Percentiles rank a stretch among this genome's conserved stretches.
These are phyloP conservation scores for Momotus momota DNA, from an alignment of 2,797 vertebrate species.

Conservation along the genomic window DNA sequence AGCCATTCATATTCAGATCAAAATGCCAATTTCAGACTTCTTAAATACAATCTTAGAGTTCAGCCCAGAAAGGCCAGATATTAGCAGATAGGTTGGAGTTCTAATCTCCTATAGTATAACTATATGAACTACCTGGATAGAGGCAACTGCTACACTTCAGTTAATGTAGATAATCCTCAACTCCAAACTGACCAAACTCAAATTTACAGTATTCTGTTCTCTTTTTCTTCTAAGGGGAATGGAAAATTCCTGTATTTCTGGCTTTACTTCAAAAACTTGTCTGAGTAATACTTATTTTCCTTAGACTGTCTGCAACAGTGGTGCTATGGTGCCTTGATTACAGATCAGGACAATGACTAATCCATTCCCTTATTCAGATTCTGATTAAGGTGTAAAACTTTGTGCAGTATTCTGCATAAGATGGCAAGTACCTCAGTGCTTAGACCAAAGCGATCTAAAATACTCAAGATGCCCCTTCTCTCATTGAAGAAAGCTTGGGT, in stretches of 20 bases:
- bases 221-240: slow-evolving; percentile 26
- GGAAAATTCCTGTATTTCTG: slow-evolving; percentile 56
- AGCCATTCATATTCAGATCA: not conserved
- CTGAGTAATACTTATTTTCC: slow-evolving; percentile 11
- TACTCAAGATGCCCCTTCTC: not conserved
- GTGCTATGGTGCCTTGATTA: not conserved
- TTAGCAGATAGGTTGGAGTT: not conserved
- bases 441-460: not conserved
- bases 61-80: not conserved
- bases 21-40: not conserved
- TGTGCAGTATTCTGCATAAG: not conserved
- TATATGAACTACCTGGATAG: not conserved
- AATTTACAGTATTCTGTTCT: slow-evolving; percentile 3
- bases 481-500: not conserved
- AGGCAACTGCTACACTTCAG: not conserved
- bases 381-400: not conserved
- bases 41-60: not conserved
- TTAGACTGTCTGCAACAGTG: not conserved
- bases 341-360: not conserved
- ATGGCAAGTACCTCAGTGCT: not conserved
- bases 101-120: no score
- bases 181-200: slow-evolving; percentile 8
- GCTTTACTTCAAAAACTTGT: slow-evolving; percentile 31
- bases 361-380: not conserved
- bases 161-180: not conserved